Conservation (phyloP, 1,140 invertebrate species). For the Drosophila guanche region DNA sequence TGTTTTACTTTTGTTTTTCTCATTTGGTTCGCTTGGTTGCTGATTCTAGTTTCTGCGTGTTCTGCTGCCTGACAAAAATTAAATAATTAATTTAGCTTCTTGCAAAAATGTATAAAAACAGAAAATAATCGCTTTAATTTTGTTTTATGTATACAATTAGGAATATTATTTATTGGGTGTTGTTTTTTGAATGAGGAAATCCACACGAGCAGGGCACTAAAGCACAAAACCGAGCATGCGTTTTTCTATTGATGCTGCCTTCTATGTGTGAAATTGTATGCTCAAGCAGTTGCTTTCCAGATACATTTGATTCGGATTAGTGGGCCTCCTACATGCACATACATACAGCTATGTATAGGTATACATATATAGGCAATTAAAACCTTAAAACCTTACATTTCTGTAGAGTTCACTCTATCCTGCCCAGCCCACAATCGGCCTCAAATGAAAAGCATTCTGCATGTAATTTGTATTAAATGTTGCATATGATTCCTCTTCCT, state of each 20-base stretch:
- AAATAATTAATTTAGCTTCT: slow-evolving; percentile 46
- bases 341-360: slow-evolving; percentile 36
- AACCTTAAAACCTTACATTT: neutral
- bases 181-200: slow-evolving; percentile 32
- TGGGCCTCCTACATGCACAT: slow-evolving; percentile 21
- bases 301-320: slow-evolving; percentile 32
- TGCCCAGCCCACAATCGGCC: slow-evolving; percentile 8
- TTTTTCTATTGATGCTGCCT: slow-evolving; percentile 22
- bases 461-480: slow-evolving; percentile 36
- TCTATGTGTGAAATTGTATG: slow-evolving; percentile 16
- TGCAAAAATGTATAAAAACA: slow-evolving; percentile 46
- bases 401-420: too few relatives aligned
- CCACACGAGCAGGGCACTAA: slow-evolving; percentile 35
- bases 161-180: slow-evolving; percentile 44
- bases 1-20: slow-evolving; percentile 66
- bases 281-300: slow-evolving; percentile 28
- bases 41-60: slow-evolving; percentile 22
- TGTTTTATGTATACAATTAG: slow-evolving; percentile 46
- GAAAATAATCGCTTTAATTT: slow-evolving; percentile 44
- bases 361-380: slow-evolving; percentile 3
- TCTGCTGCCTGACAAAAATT: slow-evolving; percentile 48
- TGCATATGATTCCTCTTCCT: slow-evolving; percentile 18
- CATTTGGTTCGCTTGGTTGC: slow-evolving; percentile 74
- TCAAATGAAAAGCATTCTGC: slow-evolving; percentile 41
- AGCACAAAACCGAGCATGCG: slow-evolving; percentile 22